phyloP scores from a whole-genome alignment of 2,888 invertebrate species.

The Amiota mariae region DNA sequence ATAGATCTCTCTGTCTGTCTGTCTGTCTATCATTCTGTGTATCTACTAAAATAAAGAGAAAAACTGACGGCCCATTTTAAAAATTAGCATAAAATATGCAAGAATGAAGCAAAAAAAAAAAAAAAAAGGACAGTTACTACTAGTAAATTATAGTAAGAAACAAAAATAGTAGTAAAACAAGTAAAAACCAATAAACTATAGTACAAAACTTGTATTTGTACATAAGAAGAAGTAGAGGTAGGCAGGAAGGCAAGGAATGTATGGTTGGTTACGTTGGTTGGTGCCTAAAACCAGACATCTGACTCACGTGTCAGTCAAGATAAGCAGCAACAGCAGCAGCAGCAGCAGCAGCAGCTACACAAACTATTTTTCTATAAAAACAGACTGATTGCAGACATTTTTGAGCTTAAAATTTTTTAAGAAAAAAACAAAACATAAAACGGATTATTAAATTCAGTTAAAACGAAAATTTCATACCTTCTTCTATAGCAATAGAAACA shows the following conservation, averaged over 20 bases:
- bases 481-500: no score
- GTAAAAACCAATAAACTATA: constrained; percentile 10
- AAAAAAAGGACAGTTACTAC: background rate
- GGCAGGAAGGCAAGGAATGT: background rate
- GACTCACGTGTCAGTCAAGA: constrained; percentile 19
- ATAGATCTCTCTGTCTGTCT: background rate
- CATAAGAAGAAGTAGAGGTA: background rate
- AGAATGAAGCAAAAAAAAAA: background rate
- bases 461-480: no score
- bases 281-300: background rate
- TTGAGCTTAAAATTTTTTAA: background rate
- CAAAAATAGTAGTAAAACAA: constrained; percentile 13
- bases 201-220: background rate
- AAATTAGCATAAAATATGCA: constrained; percentile 21
- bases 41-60: background rate
- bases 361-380: no score
- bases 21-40: background rate
- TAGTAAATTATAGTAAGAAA: constrained; percentile 6
- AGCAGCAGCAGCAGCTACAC: no score
- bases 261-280: background rate
- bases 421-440: background rate
- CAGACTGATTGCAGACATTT: constrained; percentile 19
- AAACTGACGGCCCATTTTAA: background rate
- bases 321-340: background rate
- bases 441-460: no score